These are phyloP conservation scores for Marasmarcha lunaedactyla DNA, from an alignment of 2,888 invertebrate genomes.

Conservation along the genomic window DNA sequence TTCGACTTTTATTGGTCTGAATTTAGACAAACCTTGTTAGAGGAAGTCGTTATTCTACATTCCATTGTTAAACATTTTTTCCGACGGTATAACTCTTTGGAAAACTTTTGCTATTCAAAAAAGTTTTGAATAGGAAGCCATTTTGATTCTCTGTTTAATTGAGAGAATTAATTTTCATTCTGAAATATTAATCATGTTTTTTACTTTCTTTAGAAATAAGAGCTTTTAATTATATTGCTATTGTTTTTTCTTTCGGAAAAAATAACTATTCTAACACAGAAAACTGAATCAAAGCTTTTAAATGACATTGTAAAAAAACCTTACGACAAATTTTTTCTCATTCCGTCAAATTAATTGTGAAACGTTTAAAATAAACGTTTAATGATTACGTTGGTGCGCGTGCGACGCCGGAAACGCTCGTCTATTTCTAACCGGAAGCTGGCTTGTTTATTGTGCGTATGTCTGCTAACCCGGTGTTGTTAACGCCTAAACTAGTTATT, in stretches of 20 bases:
- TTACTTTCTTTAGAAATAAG: too few relatives aligned
- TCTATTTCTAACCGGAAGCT: conserved; percentile 65
- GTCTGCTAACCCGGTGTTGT: conserved; percentile 32
- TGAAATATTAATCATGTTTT: too few relatives aligned
- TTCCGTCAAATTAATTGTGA: too few relatives aligned
- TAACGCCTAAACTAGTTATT: conserved; percentile 38
- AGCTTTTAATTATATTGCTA: too few relatives aligned
- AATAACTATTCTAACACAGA: too few relatives aligned
- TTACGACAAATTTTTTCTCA: too few relatives aligned
- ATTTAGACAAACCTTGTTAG: conserved; percentile 30
- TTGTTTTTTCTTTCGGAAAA: too few relatives aligned
- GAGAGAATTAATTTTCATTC: too few relatives aligned
- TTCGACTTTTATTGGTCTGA: conserved; percentile 38
- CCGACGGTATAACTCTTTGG: conserved; percentile 9
- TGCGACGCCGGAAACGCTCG: conserved; percentile 47
- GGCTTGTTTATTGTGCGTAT: conserved; percentile 54
- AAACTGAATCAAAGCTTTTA: too few relatives aligned
- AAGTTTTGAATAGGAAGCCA: not conserved
- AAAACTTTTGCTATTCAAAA: conserved; percentile 2
- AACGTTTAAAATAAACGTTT: not conserved
- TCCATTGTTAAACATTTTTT: conserved; percentile 23
- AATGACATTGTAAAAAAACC: too few relatives aligned
- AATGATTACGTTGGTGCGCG: conserved; percentile 4
- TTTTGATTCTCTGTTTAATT: too few relatives aligned
- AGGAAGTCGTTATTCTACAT: conserved; percentile 49